Percentiles rank a stretch among this genome's conserved stretches.
Evolutionary conservation across 2,888 invertebrate genomes (phyloP).

Genomic region (Myopa tessellatipennis): DNA sequence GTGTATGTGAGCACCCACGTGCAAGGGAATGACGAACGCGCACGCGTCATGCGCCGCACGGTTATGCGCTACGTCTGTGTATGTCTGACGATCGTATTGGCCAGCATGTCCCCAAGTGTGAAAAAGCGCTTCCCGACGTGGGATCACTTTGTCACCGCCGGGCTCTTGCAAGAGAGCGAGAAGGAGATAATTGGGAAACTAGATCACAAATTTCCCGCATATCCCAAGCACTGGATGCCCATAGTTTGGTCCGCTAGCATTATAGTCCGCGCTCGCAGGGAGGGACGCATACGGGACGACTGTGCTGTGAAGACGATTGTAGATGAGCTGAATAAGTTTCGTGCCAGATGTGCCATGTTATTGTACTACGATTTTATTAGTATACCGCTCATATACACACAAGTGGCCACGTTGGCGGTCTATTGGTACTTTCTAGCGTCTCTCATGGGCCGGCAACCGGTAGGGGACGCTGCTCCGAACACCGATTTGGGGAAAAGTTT

Average conservation of each 20-base stretch:
- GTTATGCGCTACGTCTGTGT: slow-evolving; percentile 85
- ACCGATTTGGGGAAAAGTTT: slow-evolving; percentile 58
- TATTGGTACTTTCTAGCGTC: slow-evolving; percentile 91
- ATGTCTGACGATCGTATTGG: slow-evolving; percentile 84
- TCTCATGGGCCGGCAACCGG: slow-evolving; percentile 88
- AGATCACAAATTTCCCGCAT: slow-evolving; percentile 82
- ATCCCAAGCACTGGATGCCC: slow-evolving; percentile 89
- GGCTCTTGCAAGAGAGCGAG: slow-evolving; percentile 83
- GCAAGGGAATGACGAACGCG: slow-evolving; percentile 84
- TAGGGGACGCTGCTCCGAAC: slow-evolving; percentile 68
- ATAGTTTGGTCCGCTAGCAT: slow-evolving; percentile 92
- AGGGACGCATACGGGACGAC: slow-evolving; percentile 88
- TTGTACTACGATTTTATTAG: slow-evolving; percentile 80
- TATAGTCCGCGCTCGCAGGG: slow-evolving; percentile 85
- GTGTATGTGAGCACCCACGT: slow-evolving; percentile 84
- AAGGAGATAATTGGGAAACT: slow-evolving; percentile 79
- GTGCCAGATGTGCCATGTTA: slow-evolving; percentile 79
- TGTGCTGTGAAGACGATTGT: slow-evolving; percentile 91
- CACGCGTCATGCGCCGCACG: slow-evolving; percentile 82
- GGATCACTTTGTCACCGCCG: slow-evolving; percentile 84
- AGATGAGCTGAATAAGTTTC: slow-evolving; percentile 84
- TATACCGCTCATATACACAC: slow-evolving; percentile 84
- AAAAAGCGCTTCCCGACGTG: slow-evolving; percentile 88
- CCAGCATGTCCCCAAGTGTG: slow-evolving; percentile 87
- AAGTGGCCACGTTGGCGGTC: slow-evolving; percentile 86